A percentile compares a stretch with the other conserved stretches of the same genome.
Evolutionary conservation across 2,888 invertebrate genomes (phyloP).

Genomic region (Trypoxylon attenuatum): DNA sequence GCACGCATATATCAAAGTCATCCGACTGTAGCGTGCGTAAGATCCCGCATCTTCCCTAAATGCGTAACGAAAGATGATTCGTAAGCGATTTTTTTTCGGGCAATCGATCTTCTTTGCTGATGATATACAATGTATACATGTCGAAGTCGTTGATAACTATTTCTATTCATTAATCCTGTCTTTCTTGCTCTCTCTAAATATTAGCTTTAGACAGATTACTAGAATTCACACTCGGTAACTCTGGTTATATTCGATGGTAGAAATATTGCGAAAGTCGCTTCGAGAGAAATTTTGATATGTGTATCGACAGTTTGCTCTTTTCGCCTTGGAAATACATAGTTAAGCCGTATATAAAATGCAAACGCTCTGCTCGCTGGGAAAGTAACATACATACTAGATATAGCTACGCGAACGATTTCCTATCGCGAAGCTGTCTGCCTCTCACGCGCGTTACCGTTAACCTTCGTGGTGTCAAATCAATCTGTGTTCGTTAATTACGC

Average conservation of each 20-base stretch:
- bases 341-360: conserved; percentile 16
- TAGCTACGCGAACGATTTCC: conserved; percentile 28
- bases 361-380: conserved; percentile 11
- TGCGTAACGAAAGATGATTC: conserved; percentile 13
- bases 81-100: neutral
- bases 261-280: conserved; percentile 40
- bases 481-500: conserved; percentile 26
- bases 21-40: conserved; percentile 9
- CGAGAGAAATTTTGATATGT: no score
- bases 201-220: no score
- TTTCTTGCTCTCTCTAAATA: no score
- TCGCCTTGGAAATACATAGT: no score
- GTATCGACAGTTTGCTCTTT: no score
- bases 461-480: conserved; percentile 14
- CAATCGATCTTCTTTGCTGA: no score
- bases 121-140: no score
- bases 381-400: no score
- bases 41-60: conserved; percentile 27
- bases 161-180: no score
- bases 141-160: no score
- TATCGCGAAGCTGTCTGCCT: conserved; percentile 10
- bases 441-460: conserved; percentile 11
- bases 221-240: no score
- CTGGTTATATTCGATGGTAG: no score
- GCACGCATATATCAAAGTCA: conserved; percentile 41